Percentiles rank a stretch among this genome's conserved stretches.
Conservation (phyloP, 2,797 vertebrate genomes). For the Chelmon rostratus region DNA sequence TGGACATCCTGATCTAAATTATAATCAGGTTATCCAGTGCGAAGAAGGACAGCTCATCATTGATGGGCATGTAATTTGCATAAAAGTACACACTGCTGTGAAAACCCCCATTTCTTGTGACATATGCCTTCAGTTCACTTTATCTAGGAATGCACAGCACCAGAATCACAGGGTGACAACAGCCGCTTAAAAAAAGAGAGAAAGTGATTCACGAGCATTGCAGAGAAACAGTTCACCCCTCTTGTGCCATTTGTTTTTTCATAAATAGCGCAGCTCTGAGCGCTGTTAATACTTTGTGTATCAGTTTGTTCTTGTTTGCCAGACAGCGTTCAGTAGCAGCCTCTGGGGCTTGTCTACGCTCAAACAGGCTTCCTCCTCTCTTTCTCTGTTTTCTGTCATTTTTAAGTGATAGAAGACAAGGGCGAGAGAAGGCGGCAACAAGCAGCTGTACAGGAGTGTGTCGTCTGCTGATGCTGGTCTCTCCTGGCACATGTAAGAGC, state of each 20-base stretch:
- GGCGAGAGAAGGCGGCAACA: constrained; percentile 72
- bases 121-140: constrained; percentile 59
- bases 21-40: constrained; percentile 79
- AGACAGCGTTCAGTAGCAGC: constrained; percentile 66
- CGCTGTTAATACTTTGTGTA: constrained; percentile 68
- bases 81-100: constrained; percentile 63
- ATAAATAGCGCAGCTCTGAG: constrained; percentile 63
- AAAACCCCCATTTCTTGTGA: constrained; percentile 47
- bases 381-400: constrained; percentile 75
- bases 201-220: constrained; percentile 39
- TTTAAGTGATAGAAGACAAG: constrained; percentile 75
- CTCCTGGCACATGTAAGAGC: constrained; percentile 60
- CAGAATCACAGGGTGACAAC: constrained; percentile 48
- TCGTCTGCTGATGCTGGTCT: constrained; percentile 60
- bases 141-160: constrained; percentile 28
- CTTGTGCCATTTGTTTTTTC: constrained; percentile 62
- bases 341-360: constrained; percentile 76
- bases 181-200: constrained; percentile 3
- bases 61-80: constrained; percentile 72
- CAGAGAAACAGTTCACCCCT: constrained; percentile 37
- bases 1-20: constrained; percentile 79
- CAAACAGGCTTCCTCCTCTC: constrained; percentile 66
- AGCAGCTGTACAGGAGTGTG: constrained; percentile 55
- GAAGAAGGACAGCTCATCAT: constrained; percentile 70
- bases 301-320: constrained; percentile 75